Conservation (phyloP, 2,888 invertebrate species). For the Tachina fera region DNA sequence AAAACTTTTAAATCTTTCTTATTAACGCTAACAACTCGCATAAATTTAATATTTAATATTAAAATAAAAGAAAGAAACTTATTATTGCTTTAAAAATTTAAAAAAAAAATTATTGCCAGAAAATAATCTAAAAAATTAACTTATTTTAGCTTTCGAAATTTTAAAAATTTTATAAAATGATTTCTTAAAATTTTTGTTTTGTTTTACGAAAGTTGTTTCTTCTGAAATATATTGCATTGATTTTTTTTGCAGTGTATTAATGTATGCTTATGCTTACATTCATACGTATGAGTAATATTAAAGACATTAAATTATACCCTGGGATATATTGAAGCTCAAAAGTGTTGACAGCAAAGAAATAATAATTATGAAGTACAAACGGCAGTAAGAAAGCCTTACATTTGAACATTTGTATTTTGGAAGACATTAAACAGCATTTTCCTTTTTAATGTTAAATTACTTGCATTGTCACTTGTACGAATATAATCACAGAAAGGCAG, state of each 20-base stretch:
- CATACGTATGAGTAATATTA: not conserved
- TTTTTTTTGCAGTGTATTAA: not conserved
- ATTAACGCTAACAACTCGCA: too few species aligned
- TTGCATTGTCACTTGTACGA: not conserved
- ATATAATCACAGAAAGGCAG: not conserved
- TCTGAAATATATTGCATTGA: too few species aligned
- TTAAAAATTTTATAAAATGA: too few species aligned
- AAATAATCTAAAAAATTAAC: too few species aligned
- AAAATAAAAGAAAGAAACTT: too few species aligned
- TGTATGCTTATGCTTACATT: not conserved
- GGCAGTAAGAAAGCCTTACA: not conserved
- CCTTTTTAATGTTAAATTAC: not conserved
- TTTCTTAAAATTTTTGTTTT: too few species aligned
- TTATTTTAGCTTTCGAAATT: too few species aligned
- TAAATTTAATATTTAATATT: too few species aligned
- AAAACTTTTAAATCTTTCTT: too few species aligned
- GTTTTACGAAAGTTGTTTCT: too few species aligned
- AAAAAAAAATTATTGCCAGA: too few species aligned
- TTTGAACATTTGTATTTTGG: not conserved
- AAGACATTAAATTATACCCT: constrained; percentile 25
- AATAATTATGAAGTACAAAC: constrained; percentile 22
- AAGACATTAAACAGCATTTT: not conserved
- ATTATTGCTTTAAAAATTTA: too few species aligned
- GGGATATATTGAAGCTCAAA: not conserved
- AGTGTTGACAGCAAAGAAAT: constrained; percentile 44